phyloP scores from a whole-genome alignment of 2,113 vertebrate species.

The Carettochelys insculpta region DNA sequence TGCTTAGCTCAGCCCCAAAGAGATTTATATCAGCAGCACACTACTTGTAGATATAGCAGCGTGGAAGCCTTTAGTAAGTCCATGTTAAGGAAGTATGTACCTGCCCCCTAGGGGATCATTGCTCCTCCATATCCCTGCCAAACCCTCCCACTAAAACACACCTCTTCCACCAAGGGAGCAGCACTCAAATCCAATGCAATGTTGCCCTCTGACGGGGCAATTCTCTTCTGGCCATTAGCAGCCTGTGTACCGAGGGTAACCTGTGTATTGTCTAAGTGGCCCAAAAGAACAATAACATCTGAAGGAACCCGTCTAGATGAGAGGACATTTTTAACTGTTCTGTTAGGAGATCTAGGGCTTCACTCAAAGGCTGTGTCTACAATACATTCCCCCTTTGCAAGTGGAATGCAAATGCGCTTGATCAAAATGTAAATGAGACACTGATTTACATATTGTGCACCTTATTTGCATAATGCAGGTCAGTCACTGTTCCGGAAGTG shows the following conservation, averaged over 20 bases:
- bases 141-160: neutral
- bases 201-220: neutral
- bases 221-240: neutral
- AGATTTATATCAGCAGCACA: neutral
- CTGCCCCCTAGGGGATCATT: neutral
- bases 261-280: neutral
- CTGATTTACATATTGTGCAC: too few species aligned
- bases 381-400: too few species aligned
- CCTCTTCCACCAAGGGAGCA: neutral
- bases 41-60: too few species aligned
- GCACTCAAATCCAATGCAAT: neutral
- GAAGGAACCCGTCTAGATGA: neutral
- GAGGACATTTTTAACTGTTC: neutral
- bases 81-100: neutral
- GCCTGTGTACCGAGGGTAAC: neutral
- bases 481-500: too few species aligned
- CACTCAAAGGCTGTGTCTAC: too few species aligned
- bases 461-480: too few species aligned
- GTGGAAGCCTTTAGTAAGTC: neutral
- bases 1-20: neutral
- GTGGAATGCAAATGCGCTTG: too few species aligned
- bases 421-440: too few species aligned
- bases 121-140: neutral
- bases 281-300: neutral
- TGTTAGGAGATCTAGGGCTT: neutral